Evolutionary conservation across 2,888 invertebrate species (phyloP).

Genomic region (Tenthredo scrophulariae): DNA sequence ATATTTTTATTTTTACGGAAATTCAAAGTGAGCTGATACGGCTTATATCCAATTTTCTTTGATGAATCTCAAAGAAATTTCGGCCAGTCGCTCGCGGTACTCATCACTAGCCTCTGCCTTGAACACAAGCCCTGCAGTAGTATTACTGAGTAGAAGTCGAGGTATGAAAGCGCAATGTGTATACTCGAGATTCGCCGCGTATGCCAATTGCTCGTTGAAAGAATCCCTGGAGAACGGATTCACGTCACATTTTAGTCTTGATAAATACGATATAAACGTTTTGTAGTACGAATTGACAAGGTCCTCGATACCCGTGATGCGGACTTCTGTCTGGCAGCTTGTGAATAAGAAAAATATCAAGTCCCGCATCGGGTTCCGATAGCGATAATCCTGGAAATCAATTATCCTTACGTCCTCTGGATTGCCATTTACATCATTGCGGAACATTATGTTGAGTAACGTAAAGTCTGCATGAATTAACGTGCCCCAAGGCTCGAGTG

Average conservation of each 20-base stretch:
- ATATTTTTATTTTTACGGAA: background rate
- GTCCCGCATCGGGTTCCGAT: slow-evolving; percentile 80
- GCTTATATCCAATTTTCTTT: slow-evolving; percentile 8
- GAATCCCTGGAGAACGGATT: slow-evolving; percentile 62
- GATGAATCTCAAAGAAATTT: background rate
- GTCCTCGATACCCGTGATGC: slow-evolving; percentile 78
- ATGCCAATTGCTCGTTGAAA: slow-evolving; percentile 64
- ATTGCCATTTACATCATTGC: slow-evolving; percentile 73
- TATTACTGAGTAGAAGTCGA: slow-evolving; percentile 65
- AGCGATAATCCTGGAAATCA: slow-evolving; percentile 82
- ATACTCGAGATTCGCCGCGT: slow-evolving; percentile 67
- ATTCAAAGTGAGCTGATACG: background rate
- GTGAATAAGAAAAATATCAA: slow-evolving; percentile 81
- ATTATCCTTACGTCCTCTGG: slow-evolving; percentile 80
- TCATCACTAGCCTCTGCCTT: slow-evolving; percentile 54
- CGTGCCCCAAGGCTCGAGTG: slow-evolving; percentile 79
- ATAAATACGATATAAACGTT: slow-evolving; percentile 67
- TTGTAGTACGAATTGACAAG: slow-evolving; percentile 80
- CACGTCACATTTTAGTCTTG: slow-evolving; percentile 69
- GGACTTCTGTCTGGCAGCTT: slow-evolving; percentile 78
- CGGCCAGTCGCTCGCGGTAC: background rate
- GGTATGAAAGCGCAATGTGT: slow-evolving; percentile 68
- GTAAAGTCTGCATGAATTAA: slow-evolving; percentile 82
- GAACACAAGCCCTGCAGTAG: slow-evolving; percentile 63
- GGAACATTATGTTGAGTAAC: slow-evolving; percentile 83